phyloP scores from a whole-genome alignment of 2,888 invertebrate species.

The Dicranocentrus wangi region DNA sequence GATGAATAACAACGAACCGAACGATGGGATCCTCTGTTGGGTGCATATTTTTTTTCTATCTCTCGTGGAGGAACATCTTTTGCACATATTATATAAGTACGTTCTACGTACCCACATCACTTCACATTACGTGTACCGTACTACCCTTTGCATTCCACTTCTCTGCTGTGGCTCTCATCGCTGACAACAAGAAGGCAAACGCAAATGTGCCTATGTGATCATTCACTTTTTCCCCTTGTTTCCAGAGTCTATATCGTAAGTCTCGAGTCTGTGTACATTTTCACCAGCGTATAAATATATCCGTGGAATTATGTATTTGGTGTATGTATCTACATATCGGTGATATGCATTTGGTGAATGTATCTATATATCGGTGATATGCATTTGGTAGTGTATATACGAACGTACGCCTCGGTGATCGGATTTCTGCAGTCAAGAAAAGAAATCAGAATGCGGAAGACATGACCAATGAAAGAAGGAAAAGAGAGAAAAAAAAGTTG shows the following conservation, averaged over 20 bases:
- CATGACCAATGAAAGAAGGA: slow-evolving; percentile 37
- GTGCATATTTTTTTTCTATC: slow-evolving; percentile 22
- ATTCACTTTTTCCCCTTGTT: too few relatives aligned
- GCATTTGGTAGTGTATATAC: slow-evolving; percentile 1
- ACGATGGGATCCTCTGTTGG: slow-evolving; percentile 7
- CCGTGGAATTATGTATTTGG: too few relatives aligned
- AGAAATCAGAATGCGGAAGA: slow-evolving; percentile 58
- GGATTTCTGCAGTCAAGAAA: slow-evolving; percentile 48
- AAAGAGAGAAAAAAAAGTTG: slow-evolving; percentile 49
- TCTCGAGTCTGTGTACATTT: background rate
- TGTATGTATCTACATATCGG: too few relatives aligned
- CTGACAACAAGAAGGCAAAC: too few relatives aligned
- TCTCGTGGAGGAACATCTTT: slow-evolving; percentile 22
- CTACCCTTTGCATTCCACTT: background rate
- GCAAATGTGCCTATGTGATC: too few relatives aligned
- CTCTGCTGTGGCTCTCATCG: too few relatives aligned
- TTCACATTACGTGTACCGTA: slow-evolving; percentile 5
- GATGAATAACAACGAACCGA: slow-evolving; percentile 53
- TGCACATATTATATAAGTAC: too few relatives aligned
- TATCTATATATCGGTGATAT: background rate
- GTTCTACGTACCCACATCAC: too few relatives aligned
- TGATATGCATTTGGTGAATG: too few relatives aligned
- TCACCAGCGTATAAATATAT: too few relatives aligned
- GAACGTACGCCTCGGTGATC: slow-evolving; percentile 25
- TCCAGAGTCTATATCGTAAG: too few relatives aligned